Evolutionary conservation across 2,113 vertebrate species (phyloP).

Genomic region (Aspiorhynchus laticeps): DNA sequence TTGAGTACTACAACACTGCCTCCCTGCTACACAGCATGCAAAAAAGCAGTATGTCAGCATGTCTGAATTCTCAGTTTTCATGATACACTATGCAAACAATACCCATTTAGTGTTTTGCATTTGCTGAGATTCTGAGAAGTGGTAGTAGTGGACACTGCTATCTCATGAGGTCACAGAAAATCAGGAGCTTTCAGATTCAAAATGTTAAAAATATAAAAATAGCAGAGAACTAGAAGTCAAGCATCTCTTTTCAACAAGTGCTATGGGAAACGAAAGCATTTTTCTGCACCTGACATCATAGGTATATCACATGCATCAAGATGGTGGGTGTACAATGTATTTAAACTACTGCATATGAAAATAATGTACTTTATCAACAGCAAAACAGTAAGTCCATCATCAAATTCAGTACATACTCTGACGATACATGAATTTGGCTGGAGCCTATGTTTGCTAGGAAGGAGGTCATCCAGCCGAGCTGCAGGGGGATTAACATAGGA

Average conservation of each 20-base stretch:
- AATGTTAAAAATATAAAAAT: too few species aligned
- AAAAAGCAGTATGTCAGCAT: too few species aligned
- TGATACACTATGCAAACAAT: too few species aligned
- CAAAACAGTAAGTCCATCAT: not conserved
- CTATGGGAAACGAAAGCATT: not conserved
- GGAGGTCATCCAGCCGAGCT: not conserved
- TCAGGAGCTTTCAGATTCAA: too few species aligned
- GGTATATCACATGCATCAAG: not conserved
- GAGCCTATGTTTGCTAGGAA: not conserved
- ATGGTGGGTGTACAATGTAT: not conserved
- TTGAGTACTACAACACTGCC: not conserved
- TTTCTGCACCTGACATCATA: not conserved
- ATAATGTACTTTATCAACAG: not conserved
- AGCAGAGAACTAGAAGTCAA: too few species aligned
- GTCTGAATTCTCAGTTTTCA: too few species aligned
- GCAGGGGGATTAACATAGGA: slow-evolving; percentile 53
- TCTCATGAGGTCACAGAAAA: too few species aligned
- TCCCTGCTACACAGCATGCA: too few species aligned
- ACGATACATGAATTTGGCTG: not conserved
- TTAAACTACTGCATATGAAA: not conserved
- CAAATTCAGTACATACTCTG: not conserved
- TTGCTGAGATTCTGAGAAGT: too few species aligned
- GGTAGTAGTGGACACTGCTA: too few species aligned
- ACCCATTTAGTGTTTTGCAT: too few species aligned
- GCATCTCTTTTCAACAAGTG: not conserved